Conservation (phyloP, 2,888 invertebrate species). For the Stenurella melanura region DNA sequence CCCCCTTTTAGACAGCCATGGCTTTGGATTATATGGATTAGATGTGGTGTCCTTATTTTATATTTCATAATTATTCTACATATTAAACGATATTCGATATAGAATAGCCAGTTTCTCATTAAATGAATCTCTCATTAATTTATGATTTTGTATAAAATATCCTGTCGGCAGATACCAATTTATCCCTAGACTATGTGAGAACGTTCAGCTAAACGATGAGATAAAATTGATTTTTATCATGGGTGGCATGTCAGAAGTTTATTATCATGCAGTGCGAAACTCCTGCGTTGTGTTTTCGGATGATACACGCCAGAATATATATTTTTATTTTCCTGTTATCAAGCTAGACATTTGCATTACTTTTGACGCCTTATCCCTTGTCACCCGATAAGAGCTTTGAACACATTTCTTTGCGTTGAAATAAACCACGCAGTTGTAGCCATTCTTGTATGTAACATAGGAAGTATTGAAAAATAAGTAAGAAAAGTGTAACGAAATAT, state of each 20-base stretch:
- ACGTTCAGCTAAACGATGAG: background rate
- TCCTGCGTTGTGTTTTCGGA: background rate
- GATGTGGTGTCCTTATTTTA: too few species aligned
- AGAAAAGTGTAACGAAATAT: too few species aligned
- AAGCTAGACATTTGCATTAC: background rate
- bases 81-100: too few species aligned
- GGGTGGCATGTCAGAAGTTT: background rate
- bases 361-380: background rate
- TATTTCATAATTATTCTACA: too few species aligned
- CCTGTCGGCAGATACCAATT: background rate
- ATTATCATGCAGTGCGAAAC: background rate
- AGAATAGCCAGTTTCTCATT: too few species aligned
- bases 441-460: background rate
- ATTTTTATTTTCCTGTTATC: constrained; percentile 7
- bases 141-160: background rate
- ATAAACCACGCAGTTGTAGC: background rate
- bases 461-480: background rate
- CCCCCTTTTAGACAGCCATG: too few species aligned
- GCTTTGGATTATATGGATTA: too few species aligned
- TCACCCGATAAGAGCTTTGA: background rate
- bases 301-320: background rate
- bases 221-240: background rate
- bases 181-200: background rate
- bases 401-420: background rate
- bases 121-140: too few species aligned